phyloP scores from a whole-genome alignment of 2,888 invertebrate genomes.

The Antheraea assamensis region DNA sequence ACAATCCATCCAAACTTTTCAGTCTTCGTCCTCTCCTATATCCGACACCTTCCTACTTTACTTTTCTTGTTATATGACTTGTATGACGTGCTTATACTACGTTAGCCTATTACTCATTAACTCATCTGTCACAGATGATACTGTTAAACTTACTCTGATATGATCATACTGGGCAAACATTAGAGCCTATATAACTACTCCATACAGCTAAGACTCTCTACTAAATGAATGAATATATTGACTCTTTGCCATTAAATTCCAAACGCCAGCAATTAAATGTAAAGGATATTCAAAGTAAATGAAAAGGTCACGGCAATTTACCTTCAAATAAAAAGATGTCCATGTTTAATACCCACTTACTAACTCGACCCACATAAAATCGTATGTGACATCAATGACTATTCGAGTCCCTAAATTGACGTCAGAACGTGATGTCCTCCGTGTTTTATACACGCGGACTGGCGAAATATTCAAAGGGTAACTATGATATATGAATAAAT shows the following conservation, averaged over 20 bases:
- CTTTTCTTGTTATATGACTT: too few species aligned
- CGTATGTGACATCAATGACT: conserved; percentile 20
- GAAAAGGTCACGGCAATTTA: not conserved
- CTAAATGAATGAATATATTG: not conserved
- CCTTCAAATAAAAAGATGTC: not conserved
- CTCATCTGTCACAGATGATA: too few species aligned
- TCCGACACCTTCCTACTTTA: too few species aligned
- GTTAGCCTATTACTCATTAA: too few species aligned
- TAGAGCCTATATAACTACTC: not conserved
- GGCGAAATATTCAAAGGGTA: conserved; percentile 45
- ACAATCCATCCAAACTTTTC: too few species aligned
- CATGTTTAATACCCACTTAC: not conserved
- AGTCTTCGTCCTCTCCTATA: too few species aligned
- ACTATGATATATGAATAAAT: conserved; percentile 27
- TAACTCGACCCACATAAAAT: not conserved
- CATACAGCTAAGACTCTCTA: not conserved
- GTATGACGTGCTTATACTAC: too few species aligned
- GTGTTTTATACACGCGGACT: conserved; percentile 38
- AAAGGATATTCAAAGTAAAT: not conserved
- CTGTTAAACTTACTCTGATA: too few species aligned
- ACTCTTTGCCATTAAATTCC: not conserved
- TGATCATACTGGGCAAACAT: not conserved
- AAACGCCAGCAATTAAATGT: not conserved
- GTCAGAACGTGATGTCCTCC: conserved; percentile 26
- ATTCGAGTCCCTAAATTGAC: conserved; percentile 29